Evolutionary conservation across 2,113 vertebrate genomes (phyloP).

Genomic region (Salminus brasiliensis): DNA sequence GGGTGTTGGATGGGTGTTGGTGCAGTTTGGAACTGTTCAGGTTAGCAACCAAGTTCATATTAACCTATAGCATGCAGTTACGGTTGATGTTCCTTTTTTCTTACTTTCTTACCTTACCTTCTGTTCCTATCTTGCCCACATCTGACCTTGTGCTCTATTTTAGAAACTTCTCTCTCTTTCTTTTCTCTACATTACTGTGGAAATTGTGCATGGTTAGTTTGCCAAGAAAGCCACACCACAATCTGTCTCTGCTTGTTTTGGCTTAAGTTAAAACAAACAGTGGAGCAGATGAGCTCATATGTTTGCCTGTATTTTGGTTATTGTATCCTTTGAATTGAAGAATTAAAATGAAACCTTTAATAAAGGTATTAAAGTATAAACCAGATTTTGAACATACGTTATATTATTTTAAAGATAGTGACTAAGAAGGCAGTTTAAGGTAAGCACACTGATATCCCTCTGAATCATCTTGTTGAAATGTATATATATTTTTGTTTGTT

Average conservation of each 20-base stretch:
- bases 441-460: too few species aligned
- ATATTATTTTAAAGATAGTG: too few species aligned
- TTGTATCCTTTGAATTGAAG: background rate
- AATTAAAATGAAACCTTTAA: background rate
- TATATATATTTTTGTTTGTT: too few species aligned
- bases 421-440: too few species aligned
- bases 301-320: background rate
- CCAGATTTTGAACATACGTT: background rate
- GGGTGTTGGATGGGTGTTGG: background rate
- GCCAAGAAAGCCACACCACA: constrained; percentile 73
- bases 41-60: background rate
- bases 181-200: constrained; percentile 18
- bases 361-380: background rate
- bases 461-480: too few species aligned
- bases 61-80: too few species aligned
- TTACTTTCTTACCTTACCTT: too few species aligned
- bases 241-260: constrained; percentile 65
- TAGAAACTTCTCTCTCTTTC: too few species aligned
- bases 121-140: too few species aligned
- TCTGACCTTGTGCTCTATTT: too few species aligned
- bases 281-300: constrained; percentile 21
- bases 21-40: background rate
- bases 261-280: constrained; percentile 50
- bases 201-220: constrained; percentile 21
- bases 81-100: too few species aligned